Evolutionary conservation across 1,140 invertebrate genomes (phyloP), one percentile per base, ranked within the genome.

Genomic region (Drosophila ercepeae): DNA sequence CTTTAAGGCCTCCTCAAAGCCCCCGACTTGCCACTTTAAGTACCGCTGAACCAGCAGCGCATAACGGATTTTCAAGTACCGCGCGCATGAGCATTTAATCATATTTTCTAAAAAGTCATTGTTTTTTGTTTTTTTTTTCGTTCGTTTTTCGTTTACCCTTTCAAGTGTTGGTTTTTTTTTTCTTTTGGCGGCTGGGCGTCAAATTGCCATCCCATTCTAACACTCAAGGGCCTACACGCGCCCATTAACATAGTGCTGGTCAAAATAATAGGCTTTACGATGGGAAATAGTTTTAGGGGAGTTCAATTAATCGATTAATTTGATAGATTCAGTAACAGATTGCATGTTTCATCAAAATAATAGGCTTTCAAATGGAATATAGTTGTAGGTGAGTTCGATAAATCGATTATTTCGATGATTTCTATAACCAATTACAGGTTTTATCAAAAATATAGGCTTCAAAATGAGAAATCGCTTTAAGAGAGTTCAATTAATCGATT

Each of bases 211-310:
- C 32, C 42, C 50, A 16, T 23, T 7, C 54, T 64, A n/a, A 7
- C 51, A 44, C 57, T 79, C 61, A 76, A 84, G 75, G 82, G 79
- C 51, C 50, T 68, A 51, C 81, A 79, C 75, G 52, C 63, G 71
- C 58, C 58, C 41, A 42, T 52, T 48, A 9, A 18, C 18, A 68
- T 42, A 60, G 16, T 39, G 0, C 14, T 3, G 42, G 19, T 7
- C 27, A 14, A 19, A 19, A 25, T 5, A 63, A 18, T 57, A 61
- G 36, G 3, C 11, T 32, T 32, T 0, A n/a, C 11, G 11, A 4
- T n/a, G 9, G 9, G 11, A 32, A 32, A 32, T 32, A 32, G 1
- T 2, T 27, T n/a, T n/a, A n/a, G n/a, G n/a, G n/a, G 0, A 8
- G 7, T 27, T 27, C 25, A 8, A 27, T 8, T n/a, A n/a, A 27